Conservation (phyloP, 2,113 vertebrate genomes). For the Catharus minimus region DNA sequence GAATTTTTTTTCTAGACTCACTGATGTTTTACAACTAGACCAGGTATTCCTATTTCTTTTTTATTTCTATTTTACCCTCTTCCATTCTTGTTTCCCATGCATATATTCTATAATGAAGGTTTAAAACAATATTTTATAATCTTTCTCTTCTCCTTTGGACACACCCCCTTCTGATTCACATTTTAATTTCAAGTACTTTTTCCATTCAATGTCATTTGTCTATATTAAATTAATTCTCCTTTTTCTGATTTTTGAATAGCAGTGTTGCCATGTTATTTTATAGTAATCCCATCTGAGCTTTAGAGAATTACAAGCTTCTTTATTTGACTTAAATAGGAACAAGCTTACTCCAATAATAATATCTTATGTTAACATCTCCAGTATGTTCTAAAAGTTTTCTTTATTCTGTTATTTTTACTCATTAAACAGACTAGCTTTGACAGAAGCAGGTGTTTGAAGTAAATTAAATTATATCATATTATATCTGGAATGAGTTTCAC, state of each 20-base stretch:
- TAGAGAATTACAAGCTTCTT: constrained; percentile 1
- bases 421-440: background rate
- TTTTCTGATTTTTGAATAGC: background rate
- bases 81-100: background rate
- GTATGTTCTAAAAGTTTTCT: background rate
- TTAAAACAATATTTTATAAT: background rate
- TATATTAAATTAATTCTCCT: background rate
- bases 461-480: background rate
- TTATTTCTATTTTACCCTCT: background rate
- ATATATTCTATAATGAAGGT: background rate
- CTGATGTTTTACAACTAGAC: background rate
- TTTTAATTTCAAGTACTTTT: background rate
- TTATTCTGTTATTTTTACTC: background rate
- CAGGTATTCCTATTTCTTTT: background rate
- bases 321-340: constrained; percentile 11
- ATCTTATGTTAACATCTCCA: background rate
- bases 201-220: background rate
- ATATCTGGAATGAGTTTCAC: background rate
- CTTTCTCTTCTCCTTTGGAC: background rate
- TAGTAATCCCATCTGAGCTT: background rate
- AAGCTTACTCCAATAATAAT: background rate
- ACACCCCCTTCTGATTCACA: background rate
- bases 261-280: background rate
- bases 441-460: background rate
- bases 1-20: background rate